A percentile compares a stretch with the other conserved stretches of the same genome.
Evolutionary conservation across 2,888 invertebrate species (phyloP).

Genomic region (Philopedon plagiatum): DNA sequence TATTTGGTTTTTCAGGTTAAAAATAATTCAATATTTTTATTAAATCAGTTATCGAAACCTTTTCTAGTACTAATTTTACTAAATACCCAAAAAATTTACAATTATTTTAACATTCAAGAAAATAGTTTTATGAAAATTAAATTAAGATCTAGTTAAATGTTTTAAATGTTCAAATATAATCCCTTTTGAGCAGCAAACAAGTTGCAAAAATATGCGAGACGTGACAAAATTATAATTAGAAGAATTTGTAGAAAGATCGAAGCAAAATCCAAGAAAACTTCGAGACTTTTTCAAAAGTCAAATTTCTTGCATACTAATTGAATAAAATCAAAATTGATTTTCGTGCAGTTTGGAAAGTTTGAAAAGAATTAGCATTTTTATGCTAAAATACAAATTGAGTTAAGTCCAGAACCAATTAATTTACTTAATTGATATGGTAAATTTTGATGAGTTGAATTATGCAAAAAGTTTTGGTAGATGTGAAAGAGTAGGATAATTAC

Average conservation of each 20-base stretch:
- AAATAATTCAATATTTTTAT: too few relatives aligned
- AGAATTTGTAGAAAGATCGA: neutral
- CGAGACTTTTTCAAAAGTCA: neutral
- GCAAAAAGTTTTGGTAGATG: neutral
- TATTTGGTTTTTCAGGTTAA: too few relatives aligned
- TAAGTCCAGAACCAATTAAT: neutral
- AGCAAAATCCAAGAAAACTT: constrained; percentile 1
- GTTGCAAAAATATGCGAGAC: neutral
- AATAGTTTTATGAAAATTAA: too few relatives aligned
- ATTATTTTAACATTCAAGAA: too few relatives aligned
- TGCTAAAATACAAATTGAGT: constrained; percentile 3
- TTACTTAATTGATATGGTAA: neutral
- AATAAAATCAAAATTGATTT: constrained; percentile 4
- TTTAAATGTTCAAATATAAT: too few relatives aligned
- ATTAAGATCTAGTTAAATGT: too few relatives aligned
- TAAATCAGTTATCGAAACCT: too few relatives aligned
- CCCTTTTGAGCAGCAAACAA: neutral
- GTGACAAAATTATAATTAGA: neutral
- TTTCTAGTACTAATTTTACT: too few relatives aligned
- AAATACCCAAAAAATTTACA: too few relatives aligned
- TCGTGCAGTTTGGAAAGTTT: constrained; percentile 3
- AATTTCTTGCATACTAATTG: constrained; percentile 12
- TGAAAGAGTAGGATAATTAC: too few relatives aligned
- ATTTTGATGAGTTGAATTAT: neutral
- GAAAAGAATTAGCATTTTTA: constrained; percentile 5